These are phyloP conservation scores for Larimichthys polyactis DNA, from an alignment of 2,113 vertebrate genomes.

Conservation along the genomic window DNA sequence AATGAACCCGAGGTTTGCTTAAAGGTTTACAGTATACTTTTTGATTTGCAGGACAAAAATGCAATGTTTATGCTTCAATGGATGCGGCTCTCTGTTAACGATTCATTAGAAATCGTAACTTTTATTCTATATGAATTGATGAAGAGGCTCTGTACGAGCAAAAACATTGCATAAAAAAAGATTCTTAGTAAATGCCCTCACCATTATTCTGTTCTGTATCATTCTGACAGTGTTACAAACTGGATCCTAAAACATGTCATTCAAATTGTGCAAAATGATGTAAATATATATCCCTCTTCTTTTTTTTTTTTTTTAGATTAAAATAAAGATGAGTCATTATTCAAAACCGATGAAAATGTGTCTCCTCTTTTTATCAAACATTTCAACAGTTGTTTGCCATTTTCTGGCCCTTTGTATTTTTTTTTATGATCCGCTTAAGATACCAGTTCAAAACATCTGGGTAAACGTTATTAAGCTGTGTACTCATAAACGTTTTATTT, in stretches of 20 bases:
- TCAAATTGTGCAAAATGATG: conserved; percentile 79
- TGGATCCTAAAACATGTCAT: conserved; percentile 65
- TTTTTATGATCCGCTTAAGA: background rate
- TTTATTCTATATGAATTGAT: conserved; percentile 48
- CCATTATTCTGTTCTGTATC: conserved; percentile 62
- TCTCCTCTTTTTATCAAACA: background rate
- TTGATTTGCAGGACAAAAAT: conserved; percentile 50
- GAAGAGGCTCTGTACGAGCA: conserved; percentile 34
- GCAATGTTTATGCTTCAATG: conserved; percentile 49
- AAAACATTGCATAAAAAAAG: conserved; percentile 39
- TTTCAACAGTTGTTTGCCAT: background rate
- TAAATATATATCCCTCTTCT: conserved; percentile 76
- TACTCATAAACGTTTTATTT: background rate
- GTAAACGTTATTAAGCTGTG: background rate
- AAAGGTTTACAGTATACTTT: conserved; percentile 56
- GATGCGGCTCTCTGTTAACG: conserved; percentile 37
- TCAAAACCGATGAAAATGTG: conserved; percentile 50
- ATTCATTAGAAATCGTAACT: conserved; percentile 18
- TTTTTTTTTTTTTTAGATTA: conserved; percentile 77
- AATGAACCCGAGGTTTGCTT: conserved; percentile 46
- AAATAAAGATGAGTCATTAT: conserved; percentile 82
- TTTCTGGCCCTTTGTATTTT: too few species aligned
- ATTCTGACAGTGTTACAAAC: conserved; percentile 73
- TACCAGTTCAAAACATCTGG: background rate
- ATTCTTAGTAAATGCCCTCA: conserved; percentile 46